A percentile compares a stretch with the other conserved stretches of the same genome.
phyloP scores from a whole-genome alignment of 2,888 invertebrate species.

The Heliconius erato region DNA sequence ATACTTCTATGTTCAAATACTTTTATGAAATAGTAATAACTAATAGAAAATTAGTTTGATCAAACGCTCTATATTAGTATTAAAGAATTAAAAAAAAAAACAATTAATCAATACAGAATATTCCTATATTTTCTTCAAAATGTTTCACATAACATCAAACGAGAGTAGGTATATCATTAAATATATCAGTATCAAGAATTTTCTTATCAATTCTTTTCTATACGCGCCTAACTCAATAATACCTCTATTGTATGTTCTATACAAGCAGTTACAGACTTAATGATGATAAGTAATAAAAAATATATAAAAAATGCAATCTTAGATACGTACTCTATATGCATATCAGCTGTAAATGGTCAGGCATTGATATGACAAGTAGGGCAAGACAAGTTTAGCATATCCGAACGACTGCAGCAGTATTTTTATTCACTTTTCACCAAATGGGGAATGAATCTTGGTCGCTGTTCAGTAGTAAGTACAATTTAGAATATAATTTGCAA shows the following conservation, averaged over 20 bases:
- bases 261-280: not conserved
- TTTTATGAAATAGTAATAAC: not conserved
- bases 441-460: slow-evolving; percentile 46
- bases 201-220: too few species aligned
- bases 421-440: slow-evolving; percentile 53
- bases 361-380: slow-evolving; percentile 53
- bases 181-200: too few species aligned
- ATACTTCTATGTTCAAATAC: not conserved
- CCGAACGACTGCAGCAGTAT: slow-evolving; percentile 46
- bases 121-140: not conserved
- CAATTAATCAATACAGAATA: not conserved
- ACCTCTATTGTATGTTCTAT: not conserved
- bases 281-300: slow-evolving; percentile 3
- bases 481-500: slow-evolving; percentile 48
- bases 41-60: not conserved
- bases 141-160: not conserved
- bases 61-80: not conserved
- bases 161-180: too few species aligned
- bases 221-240: too few species aligned
- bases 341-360: slow-evolving; percentile 49
- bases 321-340: slow-evolving; percentile 30
- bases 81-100: not conserved
- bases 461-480: slow-evolving; percentile 45
- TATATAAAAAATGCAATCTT: slow-evolving; percentile 1
- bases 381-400: slow-evolving; percentile 54